Percentiles rank a stretch among this genome's conserved stretches.
These are phyloP conservation scores for Allophyes oxyacanthae DNA, from an alignment of 2,888 invertebrate genomes.

Conservation along the genomic window DNA sequence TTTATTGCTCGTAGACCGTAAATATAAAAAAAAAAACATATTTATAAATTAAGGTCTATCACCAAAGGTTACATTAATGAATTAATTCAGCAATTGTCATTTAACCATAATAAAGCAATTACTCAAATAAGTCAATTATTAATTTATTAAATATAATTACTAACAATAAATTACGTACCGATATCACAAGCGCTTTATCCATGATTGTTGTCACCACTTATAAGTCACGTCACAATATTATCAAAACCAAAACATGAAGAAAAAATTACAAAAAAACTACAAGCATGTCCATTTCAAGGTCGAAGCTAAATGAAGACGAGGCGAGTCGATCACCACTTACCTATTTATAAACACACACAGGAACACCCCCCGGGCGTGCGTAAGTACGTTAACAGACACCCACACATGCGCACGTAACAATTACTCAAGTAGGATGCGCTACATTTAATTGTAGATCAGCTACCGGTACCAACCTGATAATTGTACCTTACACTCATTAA, in stretches of 20 bases:
- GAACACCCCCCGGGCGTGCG: constrained; percentile 60
- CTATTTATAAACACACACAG: constrained; percentile 86
- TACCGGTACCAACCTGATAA: constrained; percentile 56
- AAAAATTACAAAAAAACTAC: constrained; percentile 52
- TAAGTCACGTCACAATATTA: constrained; percentile 57
- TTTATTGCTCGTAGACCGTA: constrained; percentile 7
- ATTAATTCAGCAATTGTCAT: too few relatives aligned
- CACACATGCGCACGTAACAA: constrained; percentile 46
- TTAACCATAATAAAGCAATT: too few relatives aligned
- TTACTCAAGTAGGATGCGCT: constrained; percentile 57
- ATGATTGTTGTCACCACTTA: constrained; percentile 68
- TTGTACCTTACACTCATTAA: constrained; percentile 31
- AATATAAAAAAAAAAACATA: too few relatives aligned
- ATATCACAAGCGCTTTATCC: constrained; percentile 73
- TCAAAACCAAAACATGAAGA: constrained; percentile 50
- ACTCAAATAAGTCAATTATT: not conserved
- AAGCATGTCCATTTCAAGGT: constrained; percentile 84
- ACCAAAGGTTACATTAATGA: too few relatives aligned
- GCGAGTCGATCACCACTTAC: constrained; percentile 73
- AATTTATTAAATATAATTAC: not conserved
- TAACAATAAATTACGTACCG: constrained; percentile 66
- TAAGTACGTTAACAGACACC: constrained; percentile 41
- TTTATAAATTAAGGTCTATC: not conserved
- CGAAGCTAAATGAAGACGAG: constrained; percentile 78
- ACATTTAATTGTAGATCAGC: constrained; percentile 46